Evolutionary conservation across 2,113 vertebrate species (phyloP).

Genomic region (Etheostoma spectabile): DNA sequence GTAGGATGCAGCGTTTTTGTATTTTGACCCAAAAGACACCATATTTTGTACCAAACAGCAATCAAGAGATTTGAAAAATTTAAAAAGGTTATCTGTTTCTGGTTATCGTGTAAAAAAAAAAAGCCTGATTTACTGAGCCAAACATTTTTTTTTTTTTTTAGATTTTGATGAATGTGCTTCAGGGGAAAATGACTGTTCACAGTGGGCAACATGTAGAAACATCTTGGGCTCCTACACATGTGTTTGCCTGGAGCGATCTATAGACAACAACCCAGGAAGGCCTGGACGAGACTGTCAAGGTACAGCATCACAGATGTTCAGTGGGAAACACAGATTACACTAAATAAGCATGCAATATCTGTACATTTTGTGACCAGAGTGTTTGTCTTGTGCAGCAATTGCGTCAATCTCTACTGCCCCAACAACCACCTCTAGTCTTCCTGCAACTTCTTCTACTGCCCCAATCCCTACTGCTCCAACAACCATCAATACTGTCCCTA

Average conservation of each 20-base stretch:
- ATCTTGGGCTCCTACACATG: constrained; percentile 86
- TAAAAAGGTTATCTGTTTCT: background rate
- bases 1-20: background rate
- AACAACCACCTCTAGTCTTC: background rate
- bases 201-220: constrained; percentile 81
- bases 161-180: constrained; percentile 88
- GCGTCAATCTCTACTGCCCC: background rate
- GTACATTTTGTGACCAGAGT: constrained; percentile 13
- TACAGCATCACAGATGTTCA: constrained; percentile 39
- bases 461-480: background rate
- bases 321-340: background rate
- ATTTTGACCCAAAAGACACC: background rate
- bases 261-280: constrained; percentile 69
- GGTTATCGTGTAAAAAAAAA: background rate
- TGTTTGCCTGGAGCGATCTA: constrained; percentile 75
- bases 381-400: constrained; percentile 41
- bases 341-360: background rate
- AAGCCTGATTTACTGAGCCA: background rate
- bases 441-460: background rate
- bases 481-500: background rate
- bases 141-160: constrained; percentile 35
- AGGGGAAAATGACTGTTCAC: constrained; percentile 84
- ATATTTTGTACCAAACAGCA: background rate
- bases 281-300: constrained; percentile 87
- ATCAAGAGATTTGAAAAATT: background rate